Base-by-base conservation (phyloP, 2,113 vertebrate genomes). In the Semnopithecus entellus region DNA sequence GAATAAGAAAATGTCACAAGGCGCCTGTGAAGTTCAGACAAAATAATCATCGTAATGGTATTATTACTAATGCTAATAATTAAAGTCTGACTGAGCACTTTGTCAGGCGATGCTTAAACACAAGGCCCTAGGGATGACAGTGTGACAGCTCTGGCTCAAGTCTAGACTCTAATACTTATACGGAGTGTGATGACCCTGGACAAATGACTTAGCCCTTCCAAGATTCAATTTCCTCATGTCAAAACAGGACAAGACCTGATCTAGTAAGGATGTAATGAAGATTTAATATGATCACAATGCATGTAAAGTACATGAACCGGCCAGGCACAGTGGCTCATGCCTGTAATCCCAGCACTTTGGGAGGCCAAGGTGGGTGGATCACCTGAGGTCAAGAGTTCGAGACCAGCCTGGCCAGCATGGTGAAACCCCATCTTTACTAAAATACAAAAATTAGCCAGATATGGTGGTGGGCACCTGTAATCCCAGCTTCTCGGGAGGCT, bases 1-100 rank as follows among this genome's bases (percentile, higher is more conserved):
- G 16, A 83, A 23, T n/a, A 85, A 79, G 45, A 87, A 79, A 95
- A 73, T 48, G 72, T 78, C 95, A 84, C 20, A n/a, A 86, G 81
- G 85, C 32, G 83, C 79, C 52, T 64, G 40, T 35, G 40, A 87
- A 40, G 73, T 78, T 90, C 38, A 84, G 95, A 91, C 59, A n/a
- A 38, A 94, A 79, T 22, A 84, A 92, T 0, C 4, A 86, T 50
- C 27, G 89, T 32, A 59, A 61, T 20, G n/a, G 43, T n/a, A 59
- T 40, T 32, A 55, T 40, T 16, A 79, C 59, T 55, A 72, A 35
- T 27, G 82, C 12, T 61, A 66, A 81, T 6, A 81, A 84, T n/a
- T 43, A n/a, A 43, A 70, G 55, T 72, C 10, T 18, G 32, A 18
- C 45, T 4, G 38, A 90, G 68, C 7, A 23, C 50, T 88, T 23